Evolutionary conservation across 2,113 vertebrate species (phyloP).

Genomic region (Albula glossodonta): DNA sequence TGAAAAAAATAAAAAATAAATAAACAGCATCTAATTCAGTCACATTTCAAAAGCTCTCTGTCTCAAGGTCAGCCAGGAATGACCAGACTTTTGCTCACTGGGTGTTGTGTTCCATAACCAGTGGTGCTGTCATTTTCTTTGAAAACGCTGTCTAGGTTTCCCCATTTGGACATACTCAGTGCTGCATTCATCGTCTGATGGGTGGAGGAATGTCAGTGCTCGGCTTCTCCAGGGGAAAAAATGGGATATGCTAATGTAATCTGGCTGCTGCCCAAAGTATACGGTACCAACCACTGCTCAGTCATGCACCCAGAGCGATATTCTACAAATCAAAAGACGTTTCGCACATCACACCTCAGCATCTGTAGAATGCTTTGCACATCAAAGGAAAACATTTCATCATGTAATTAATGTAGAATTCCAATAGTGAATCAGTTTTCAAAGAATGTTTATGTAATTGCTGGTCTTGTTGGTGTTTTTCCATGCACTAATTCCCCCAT

Average conservation of each 20-base stretch:
- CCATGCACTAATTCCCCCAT: not conserved
- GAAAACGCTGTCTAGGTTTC: not conserved
- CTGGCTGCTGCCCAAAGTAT: not conserved
- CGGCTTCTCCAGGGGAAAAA: not conserved
- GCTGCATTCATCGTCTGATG: not conserved
- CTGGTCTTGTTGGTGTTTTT: not conserved
- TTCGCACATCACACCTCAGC: not conserved
- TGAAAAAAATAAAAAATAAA: not conserved
- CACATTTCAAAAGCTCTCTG: not conserved
- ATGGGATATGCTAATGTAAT: conserved; percentile 5
- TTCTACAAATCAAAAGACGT: not conserved
- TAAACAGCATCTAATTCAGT: conserved; percentile 13
- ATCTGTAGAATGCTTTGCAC: conserved; percentile 5
- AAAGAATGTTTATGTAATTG: conserved; percentile 14
- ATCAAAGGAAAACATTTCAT: not conserved
- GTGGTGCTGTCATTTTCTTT: not conserved
- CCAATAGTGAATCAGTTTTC: not conserved
- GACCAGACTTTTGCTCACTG: not conserved
- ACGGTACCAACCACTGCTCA: not conserved
- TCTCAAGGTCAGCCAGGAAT: conserved; percentile 13
- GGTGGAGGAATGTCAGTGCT: not conserved
- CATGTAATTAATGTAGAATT: conserved; percentile 6
- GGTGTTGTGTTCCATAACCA: not conserved
- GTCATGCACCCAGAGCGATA: not conserved
- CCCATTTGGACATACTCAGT: not conserved